phyloP scores from a whole-genome alignment of 2,888 invertebrate species.

The Netelia fuscicornis region DNA sequence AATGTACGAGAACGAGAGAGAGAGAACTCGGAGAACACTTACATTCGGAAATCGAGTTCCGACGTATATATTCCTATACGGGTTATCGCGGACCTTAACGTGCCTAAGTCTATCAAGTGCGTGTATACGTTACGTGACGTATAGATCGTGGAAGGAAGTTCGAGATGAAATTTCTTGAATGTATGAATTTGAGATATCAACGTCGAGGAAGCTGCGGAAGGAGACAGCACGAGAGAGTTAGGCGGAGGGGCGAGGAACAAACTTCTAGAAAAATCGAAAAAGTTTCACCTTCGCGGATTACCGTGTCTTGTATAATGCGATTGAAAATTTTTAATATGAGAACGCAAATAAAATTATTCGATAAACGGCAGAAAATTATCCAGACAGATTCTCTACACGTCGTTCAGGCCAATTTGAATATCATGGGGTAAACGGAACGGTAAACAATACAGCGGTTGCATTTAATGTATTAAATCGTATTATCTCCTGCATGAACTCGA shows the following conservation, averaged over 20 bases:
- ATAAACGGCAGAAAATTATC: no score
- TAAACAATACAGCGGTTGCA: no score
- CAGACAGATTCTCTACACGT: no score
- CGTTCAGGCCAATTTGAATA: no score
- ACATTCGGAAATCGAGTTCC: constrained; percentile 60
- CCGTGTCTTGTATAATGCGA: constrained; percentile 18
- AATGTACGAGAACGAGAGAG: constrained; percentile 29
- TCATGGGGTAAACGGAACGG: no score
- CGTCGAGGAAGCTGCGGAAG: constrained; percentile 23
- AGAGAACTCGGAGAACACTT: constrained; percentile 13
- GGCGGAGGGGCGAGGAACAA: neutral
- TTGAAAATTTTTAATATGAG: no score
- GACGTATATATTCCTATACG: neutral
- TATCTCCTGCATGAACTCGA: no score
- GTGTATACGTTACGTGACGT: constrained; percentile 25
- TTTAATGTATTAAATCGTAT: no score
- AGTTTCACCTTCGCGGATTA: constrained; percentile 39
- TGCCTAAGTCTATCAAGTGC: constrained; percentile 19
- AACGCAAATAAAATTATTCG: no score
- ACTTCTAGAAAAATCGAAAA: constrained; percentile 36
- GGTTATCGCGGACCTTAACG: constrained; percentile 1
- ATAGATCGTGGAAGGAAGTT: constrained; percentile 12
- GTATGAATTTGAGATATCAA: constrained; percentile 38
- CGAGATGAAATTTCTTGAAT: constrained; percentile 58
- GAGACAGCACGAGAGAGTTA: constrained; percentile 23